Percentiles rank a stretch among this genome's conserved stretches.
Conservation (phyloP, 2,113 vertebrate genomes). For the Zapus hudsonius region DNA sequence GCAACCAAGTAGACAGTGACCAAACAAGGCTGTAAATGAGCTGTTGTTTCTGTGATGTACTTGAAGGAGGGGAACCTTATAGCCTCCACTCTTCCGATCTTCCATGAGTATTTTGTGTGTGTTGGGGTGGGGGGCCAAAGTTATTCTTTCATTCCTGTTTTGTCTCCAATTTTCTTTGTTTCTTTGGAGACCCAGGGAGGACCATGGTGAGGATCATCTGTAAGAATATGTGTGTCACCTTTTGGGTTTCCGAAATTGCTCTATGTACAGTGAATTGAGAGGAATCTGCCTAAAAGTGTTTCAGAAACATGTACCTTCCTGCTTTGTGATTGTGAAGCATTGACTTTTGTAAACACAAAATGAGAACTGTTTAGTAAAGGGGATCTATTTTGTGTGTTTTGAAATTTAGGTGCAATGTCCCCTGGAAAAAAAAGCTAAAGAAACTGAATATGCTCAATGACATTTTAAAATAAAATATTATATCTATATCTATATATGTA, state of each 20-base stretch:
- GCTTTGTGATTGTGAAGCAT: constrained; percentile 91
- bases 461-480: constrained; percentile 90
- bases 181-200: constrained; percentile 60
- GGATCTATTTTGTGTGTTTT: constrained; percentile 91
- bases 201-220: constrained; percentile 63
- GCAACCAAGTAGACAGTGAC: constrained; percentile 69
- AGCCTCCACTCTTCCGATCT: not conserved
- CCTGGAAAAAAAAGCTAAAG: constrained; percentile 82
- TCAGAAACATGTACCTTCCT: constrained; percentile 84
- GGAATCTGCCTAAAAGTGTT: constrained; percentile 76
- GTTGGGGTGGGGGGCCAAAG: not conserved
- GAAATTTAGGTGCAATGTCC: constrained; percentile 89
- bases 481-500: constrained; percentile 84
- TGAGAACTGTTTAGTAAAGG: constrained; percentile 86
- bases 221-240: constrained; percentile 70
- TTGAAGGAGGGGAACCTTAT: constrained; percentile 74
- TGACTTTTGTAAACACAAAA: constrained; percentile 89
- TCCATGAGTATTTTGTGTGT: constrained; percentile 49
- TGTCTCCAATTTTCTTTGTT: constrained; percentile 64
- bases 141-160: constrained; percentile 25
- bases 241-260: constrained; percentile 75
- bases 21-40: constrained; percentile 73
- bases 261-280: constrained; percentile 40
- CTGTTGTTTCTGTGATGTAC: constrained; percentile 79
- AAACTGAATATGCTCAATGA: constrained; percentile 83